A percentile compares a stretch with the other conserved stretches of the same genome.
Evolutionary conservation across 2,797 vertebrate species (phyloP).

Genomic region (Aselliscus stoliczkanus): DNA sequence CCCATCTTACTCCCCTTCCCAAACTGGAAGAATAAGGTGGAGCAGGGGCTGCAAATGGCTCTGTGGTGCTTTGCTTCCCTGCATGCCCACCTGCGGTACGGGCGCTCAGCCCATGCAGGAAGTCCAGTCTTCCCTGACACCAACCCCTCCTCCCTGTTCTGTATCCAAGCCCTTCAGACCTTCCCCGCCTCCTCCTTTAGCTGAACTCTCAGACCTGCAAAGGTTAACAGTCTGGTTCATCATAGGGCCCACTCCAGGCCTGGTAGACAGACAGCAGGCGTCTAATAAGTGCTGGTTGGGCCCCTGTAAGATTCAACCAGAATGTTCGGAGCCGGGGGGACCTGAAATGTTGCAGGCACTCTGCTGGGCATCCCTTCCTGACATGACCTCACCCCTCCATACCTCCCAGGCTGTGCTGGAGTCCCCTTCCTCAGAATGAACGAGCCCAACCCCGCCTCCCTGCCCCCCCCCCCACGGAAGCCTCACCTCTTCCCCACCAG

Average conservation of each 20-base stretch:
- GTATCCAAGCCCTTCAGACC: not conserved
- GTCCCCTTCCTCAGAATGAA: not conserved
- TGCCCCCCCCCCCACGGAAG: rapidly evolving
- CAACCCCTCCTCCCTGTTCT: not conserved
- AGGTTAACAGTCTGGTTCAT: no score
- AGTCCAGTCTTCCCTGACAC: not conserved
- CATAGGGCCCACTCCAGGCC: not conserved
- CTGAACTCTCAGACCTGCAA: not conserved
- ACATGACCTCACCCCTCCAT: rapidly evolving
- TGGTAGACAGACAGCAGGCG: not conserved
- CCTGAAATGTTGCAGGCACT: rapidly evolving
- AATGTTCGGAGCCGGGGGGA: rapidly evolving
- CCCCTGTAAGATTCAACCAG: not conserved
- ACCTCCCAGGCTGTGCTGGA: not conserved
- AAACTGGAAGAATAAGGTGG: rapidly evolving
- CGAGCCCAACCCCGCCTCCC: no score
- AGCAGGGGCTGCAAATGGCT: not conserved
- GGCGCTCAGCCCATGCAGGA: not conserved
- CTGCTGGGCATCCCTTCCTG: no score
- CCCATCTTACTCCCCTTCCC: rapidly evolving
- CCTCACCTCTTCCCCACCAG: conserved; percentile 89
- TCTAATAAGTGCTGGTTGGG: not conserved
- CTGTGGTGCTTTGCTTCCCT: not conserved
- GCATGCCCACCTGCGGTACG: no score
- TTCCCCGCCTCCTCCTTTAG: not conserved